Evolutionary conservation across 2,888 invertebrate species (phyloP).

Genomic region (Leucophenga montana): DNA sequence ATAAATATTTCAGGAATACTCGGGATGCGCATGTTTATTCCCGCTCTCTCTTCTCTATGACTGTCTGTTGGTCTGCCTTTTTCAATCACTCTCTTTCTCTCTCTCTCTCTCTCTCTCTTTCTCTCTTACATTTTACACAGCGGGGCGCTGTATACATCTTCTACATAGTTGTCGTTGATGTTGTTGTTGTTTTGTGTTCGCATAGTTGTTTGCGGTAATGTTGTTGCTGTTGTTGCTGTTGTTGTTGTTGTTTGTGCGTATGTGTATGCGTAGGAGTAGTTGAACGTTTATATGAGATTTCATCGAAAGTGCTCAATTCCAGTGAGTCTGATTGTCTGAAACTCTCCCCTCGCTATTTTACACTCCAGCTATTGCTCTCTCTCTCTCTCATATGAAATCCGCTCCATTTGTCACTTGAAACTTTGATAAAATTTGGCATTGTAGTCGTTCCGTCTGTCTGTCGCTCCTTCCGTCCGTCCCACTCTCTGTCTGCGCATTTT

Average conservation of each 20-base stretch:
- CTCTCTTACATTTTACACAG: background rate
- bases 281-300: background rate
- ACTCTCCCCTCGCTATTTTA: background rate
- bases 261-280: background rate
- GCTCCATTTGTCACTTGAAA: background rate
- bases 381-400: slow-evolving; percentile 9
- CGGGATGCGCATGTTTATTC: slow-evolving; percentile 64
- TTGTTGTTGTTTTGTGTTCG: slow-evolving; percentile 37
- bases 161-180: slow-evolving; percentile 42
- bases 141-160: slow-evolving; percentile 34
- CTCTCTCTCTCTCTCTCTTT: background rate
- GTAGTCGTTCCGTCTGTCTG: background rate
- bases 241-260: background rate
- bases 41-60: slow-evolving; percentile 44
- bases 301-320: slow-evolving; percentile 20
- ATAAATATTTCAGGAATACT: slow-evolving; percentile 55
- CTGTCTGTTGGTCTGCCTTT: background rate
- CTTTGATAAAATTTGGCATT: slow-evolving; percentile 5
- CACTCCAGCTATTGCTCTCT: background rate
- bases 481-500: no score
- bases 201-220: no score
- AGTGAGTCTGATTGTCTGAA: slow-evolving; percentile 9
- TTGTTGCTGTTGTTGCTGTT: background rate
- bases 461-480: no score
- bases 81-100: background rate